Evolutionary conservation across 2,797 vertebrate species (phyloP).

Genomic region (Sphaeramia orbicularis): DNA sequence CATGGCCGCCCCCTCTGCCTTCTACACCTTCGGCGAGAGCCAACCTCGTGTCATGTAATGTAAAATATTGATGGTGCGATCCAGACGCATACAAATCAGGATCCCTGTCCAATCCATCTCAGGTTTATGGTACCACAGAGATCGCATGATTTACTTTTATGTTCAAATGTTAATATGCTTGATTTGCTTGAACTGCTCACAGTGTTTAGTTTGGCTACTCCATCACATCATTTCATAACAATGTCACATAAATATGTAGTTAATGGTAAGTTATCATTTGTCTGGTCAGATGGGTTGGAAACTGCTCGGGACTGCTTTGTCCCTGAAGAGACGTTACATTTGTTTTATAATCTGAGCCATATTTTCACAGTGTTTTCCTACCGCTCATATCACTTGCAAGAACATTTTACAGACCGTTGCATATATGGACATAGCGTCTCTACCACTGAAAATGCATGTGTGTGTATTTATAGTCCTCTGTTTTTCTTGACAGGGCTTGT

Average conservation of each 20-base stretch:
- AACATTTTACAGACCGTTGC: slow-evolving; percentile 12
- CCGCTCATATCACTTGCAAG: neutral
- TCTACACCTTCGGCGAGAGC: slow-evolving; percentile 8
- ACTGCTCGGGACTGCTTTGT: neutral
- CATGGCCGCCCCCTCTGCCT: slow-evolving; percentile 5
- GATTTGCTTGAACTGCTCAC: slow-evolving; percentile 5
- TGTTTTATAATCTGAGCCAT: slow-evolving; percentile 13
- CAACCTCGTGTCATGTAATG: slow-evolving; percentile 33
- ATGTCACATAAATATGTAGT: slow-evolving; percentile 21
- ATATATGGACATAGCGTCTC: neutral
- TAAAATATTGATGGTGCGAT: slow-evolving; percentile 35
- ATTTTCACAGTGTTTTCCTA: neutral
- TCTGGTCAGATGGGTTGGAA: neutral
- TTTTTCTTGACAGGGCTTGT: too few relatives aligned
- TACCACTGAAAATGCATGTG: too few relatives aligned
- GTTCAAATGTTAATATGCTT: slow-evolving; percentile 20
- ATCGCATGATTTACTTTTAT: slow-evolving; percentile 17
- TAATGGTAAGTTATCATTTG: slow-evolving; percentile 35
- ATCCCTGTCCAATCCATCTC: slow-evolving; percentile 4
- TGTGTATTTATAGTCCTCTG: too few relatives aligned
- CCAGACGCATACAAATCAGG: slow-evolving; percentile 16
- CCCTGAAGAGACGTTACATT: slow-evolving; percentile 16
- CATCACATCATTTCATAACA: slow-evolving; percentile 9
- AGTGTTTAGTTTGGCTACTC: slow-evolving; percentile 23
- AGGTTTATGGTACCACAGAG: slow-evolving; percentile 11